Base-by-base conservation (phyloP, 2,797 vertebrate genomes). In the Lates japonicus region DNA sequence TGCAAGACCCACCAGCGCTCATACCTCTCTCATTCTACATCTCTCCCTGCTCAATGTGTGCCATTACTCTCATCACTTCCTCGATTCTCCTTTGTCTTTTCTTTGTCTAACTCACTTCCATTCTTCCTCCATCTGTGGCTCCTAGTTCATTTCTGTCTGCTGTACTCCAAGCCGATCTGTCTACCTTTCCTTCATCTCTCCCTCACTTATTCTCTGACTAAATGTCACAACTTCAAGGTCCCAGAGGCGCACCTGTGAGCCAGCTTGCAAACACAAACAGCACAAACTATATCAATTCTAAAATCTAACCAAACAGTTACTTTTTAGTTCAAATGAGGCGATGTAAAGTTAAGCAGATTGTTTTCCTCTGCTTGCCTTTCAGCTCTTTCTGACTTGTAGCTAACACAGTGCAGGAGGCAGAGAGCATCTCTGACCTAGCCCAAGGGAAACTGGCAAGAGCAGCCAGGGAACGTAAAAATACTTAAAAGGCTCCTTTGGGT, bases 401-500 rank as follows among this genome's bases (percentile, higher is more conserved):
- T 77, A 84, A 82, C 84, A 79, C 68, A 78, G 83, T 88, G 90
- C 90, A 93, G 86, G 87, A 90, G 88, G 90, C 89, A 92, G 90
- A 83, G 90, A 89, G 91, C 91, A 92, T 80, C 91, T 95, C 90
- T 96, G 95, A 95, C 95, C 95, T 96, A 94, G n/a, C n/a, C n/a
- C n/a, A n/a, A n/a, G n/a, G 93, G 92, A 96, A 94, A 91, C 94
- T 94, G 94, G 93, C 94, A 94, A 95, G 93, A 95, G 93, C 86
- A 92, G 93, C 90, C 93, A 92, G 92, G 90, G 90, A 95, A 94
- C 94, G 94, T 96, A 92, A 94, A 94, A 95, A 94, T 94, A 94
- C 94, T 95, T 96, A 93, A 95, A 96, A 95, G 93, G 90, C 85
- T 95, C 86, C 92, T 95, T 93, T 95, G 92, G 94, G 94, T 94